Percentiles rank a stretch among this genome's conserved stretches.
These are phyloP conservation scores for Coluber constrictor DNA, from an alignment of 2,797 vertebrate genomes.

Conservation along the genomic window DNA sequence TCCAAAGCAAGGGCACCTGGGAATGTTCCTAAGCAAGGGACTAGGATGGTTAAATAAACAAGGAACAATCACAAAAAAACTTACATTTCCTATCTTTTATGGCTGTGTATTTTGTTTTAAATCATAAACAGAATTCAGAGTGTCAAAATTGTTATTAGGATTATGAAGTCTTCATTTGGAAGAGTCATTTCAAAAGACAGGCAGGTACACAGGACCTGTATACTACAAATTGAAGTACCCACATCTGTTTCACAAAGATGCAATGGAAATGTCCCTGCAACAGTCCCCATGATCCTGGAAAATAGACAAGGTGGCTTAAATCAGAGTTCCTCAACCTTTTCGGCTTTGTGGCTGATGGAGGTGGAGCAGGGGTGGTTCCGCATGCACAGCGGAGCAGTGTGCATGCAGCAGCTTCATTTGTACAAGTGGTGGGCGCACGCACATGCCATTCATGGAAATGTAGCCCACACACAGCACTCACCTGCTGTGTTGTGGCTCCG, in stretches of 20 bases:
- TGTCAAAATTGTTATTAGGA: neutral
- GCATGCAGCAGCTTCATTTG: neutral
- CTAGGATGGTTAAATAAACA: neutral
- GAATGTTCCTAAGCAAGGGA: neutral
- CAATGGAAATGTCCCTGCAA: neutral
- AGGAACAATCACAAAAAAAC: neutral
- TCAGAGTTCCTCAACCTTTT: neutral
- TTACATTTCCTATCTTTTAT: neutral
- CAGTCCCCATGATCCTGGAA: neutral
- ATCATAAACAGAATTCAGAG: neutral
- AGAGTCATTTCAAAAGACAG: neutral
- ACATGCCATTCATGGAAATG: neutral
- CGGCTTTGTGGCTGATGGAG: neutral
- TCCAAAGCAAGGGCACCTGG: neutral
- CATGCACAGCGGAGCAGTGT: neutral
- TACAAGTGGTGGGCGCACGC: rapidly evolving
- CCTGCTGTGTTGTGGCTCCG: too few species aligned
- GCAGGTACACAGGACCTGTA: neutral
- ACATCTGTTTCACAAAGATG: neutral
- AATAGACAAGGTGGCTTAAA: neutral
- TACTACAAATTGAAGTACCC: neutral
- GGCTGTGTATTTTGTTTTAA: neutral
- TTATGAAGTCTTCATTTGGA: neutral
- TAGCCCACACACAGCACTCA: neutral
- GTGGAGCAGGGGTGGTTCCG: neutral